Base-by-base conservation (phyloP, 2,888 invertebrate genomes). In the Drosophila anomelani region DNA sequence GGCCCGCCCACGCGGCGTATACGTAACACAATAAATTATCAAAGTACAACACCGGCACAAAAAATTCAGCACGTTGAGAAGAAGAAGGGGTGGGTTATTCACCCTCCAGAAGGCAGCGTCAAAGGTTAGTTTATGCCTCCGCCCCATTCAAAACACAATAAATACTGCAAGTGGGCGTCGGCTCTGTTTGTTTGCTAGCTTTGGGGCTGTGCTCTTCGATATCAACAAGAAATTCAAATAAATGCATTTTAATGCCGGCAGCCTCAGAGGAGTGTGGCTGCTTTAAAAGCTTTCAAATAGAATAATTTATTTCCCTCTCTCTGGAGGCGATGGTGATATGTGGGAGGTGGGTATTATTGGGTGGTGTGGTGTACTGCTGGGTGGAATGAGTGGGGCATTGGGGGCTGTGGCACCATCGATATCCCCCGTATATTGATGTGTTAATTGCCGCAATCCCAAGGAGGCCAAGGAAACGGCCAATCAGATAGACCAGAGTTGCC, bases 131-230 rank as follows among this genome's bases (percentile, higher is more conserved):
- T 74, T 70, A 67, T 66, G 70, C 53, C 71, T 67, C 57, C 38
- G 4, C 15, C 70, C 47, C 44, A 68, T 56, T 60, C 64, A 69
- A 86, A 83, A 74, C 46, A 62, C 68, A 81, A 85, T 87, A 79
- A 77, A 87, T 85, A 76, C 69, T 78, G 73, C 61, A 64, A 76
- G 78, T 76, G 80, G 86, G 86, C 84, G 86, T 70, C 38, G 34
- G 44, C 36, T 34, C 41, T 55, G 41, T 76, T 58, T 76, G 75
- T 58, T 64, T 69, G 44, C 53, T 13, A 29, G 53, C 68, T 60
- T 56, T 53, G 60, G 51, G 51, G 54, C 54, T 39, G 17, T 15
- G 51, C 64, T 64, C 57, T 61, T 63, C 70, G 57, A 67, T 71
- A 75, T 68, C 58, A 72, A 67, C 44, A 55, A 64, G 59, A 80